phyloP scores from a whole-genome alignment of 2,888 invertebrate genomes.

The Eilema caniola region DNA sequence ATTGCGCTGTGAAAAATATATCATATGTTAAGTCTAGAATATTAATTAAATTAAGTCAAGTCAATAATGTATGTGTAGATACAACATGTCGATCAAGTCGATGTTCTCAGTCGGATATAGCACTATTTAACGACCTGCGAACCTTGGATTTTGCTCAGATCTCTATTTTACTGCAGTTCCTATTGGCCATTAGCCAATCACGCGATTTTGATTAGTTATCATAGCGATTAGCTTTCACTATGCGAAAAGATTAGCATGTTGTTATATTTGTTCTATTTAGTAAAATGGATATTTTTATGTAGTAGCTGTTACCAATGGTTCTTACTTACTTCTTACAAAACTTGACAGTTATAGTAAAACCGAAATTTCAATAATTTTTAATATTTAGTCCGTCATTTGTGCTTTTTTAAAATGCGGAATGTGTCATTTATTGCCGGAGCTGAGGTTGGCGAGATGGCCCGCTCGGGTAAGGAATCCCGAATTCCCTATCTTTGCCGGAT shows the following conservation, averaged over 20 bases:
- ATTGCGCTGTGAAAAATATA: no score
- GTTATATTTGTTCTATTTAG: neutral
- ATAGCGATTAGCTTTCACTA: slow-evolving; percentile 31
- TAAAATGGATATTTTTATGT: neutral
- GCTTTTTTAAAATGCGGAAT: no score
- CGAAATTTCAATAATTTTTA: no score
- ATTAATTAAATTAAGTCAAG: slow-evolving; percentile 5
- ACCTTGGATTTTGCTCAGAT: slow-evolving; percentile 33
- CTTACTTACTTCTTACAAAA: no score
- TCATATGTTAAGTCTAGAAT: neutral
- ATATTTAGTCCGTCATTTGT: no score
- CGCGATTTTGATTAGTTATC: slow-evolving; percentile 34
- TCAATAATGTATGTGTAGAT: slow-evolving; percentile 13
- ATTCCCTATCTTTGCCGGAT: no score
- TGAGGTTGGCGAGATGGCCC: no score
- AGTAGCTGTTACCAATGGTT: neutral
- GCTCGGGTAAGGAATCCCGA: no score
- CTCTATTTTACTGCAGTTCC: slow-evolving; percentile 32
- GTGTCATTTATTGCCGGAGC: no score
- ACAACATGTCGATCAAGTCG: slow-evolving; percentile 21
- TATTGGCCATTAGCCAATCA: slow-evolving; percentile 45
- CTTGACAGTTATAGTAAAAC: no score
- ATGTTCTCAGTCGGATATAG: slow-evolving; percentile 22
- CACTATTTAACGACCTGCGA: slow-evolving; percentile 24
- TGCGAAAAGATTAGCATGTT: neutral